These are phyloP conservation scores for Cyprinodon brontotheroides DNA, from an alignment of 2,113 vertebrate species.

Conservation along the genomic window DNA sequence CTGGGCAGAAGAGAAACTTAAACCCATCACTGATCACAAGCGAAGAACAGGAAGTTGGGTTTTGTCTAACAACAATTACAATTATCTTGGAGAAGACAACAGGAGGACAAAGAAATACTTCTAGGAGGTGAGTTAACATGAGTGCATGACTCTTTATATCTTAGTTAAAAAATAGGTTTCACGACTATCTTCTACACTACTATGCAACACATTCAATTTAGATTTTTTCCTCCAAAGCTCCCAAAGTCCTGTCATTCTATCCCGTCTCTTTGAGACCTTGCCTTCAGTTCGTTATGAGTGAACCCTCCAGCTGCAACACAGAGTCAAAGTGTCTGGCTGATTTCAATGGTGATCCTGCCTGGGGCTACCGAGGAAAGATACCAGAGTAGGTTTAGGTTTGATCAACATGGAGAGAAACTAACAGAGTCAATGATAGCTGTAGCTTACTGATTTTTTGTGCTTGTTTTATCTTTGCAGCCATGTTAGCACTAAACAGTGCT, in stretches of 20 bases:
- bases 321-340: constrained; percentile 31
- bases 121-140: constrained; percentile 31
- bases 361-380: constrained; percentile 63
- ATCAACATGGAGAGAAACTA: background rate
- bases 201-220: background rate
- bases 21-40: constrained; percentile 34
- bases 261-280: too few species aligned
- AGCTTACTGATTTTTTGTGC: background rate
- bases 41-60: constrained; percentile 17
- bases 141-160: background rate
- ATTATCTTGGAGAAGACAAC: constrained; percentile 9
- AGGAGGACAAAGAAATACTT: constrained; percentile 1
- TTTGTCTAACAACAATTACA: background rate
- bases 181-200: too few species aligned
- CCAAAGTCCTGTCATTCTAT: background rate
- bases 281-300: constrained; percentile 1
- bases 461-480: constrained; percentile 61
- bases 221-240: background rate
- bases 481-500: constrained; percentile 59
- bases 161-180: background rate
- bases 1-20: constrained; percentile 31
- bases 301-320: constrained; percentile 37
- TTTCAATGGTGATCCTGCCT: constrained; percentile 67
- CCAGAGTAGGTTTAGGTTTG: constrained; percentile 61
- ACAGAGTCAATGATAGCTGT: constrained; percentile 13